These are phyloP conservation scores for Macaria notata DNA, from an alignment of 2,888 invertebrate species.

Conservation along the genomic window DNA sequence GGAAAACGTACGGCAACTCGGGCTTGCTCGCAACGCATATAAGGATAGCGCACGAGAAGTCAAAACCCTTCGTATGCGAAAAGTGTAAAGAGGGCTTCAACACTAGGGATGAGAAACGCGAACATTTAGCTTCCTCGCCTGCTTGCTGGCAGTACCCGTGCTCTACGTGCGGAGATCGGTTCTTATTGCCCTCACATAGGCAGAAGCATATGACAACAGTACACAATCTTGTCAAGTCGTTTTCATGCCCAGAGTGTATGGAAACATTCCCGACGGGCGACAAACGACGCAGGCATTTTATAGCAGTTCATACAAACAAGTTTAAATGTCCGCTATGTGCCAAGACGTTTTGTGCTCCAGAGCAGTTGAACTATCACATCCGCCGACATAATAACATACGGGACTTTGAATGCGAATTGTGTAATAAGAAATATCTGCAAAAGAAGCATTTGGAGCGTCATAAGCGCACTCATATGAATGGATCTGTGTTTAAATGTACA, in stretches of 20 bases:
- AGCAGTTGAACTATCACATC: not conserved
- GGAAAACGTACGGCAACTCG: conserved; percentile 40
- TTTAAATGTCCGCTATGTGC: conserved; percentile 17
- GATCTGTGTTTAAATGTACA: conserved; percentile 11
- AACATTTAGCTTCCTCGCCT: conserved; percentile 36
- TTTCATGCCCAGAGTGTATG: conserved; percentile 43
- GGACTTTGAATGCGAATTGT: conserved; percentile 12
- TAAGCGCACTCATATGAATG: conserved; percentile 14
- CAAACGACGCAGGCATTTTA: conserved; percentile 34
- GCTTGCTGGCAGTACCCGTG: conserved; percentile 43
- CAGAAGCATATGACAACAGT: conserved; percentile 35
- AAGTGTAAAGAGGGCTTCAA: conserved; percentile 41
- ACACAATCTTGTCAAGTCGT: conserved; percentile 34
- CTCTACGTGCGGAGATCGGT: conserved; percentile 40
- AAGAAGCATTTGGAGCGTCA: conserved; percentile 12
- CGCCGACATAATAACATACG: not conserved
- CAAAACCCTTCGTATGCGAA: conserved; percentile 29
- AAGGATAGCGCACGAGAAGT: conserved; percentile 2
- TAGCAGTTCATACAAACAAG: conserved; percentile 29
- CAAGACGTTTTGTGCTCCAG: conserved; percentile 5
- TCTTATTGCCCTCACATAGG: conserved; percentile 35
- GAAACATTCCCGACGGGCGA: conserved; percentile 16
- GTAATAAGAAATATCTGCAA: conserved; percentile 7
- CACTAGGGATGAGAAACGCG: conserved; percentile 33
- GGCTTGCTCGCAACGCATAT: too few relatives aligned